Conservation (phyloP, 2,797 vertebrate genomes). For the Merluccius polli region DNA sequence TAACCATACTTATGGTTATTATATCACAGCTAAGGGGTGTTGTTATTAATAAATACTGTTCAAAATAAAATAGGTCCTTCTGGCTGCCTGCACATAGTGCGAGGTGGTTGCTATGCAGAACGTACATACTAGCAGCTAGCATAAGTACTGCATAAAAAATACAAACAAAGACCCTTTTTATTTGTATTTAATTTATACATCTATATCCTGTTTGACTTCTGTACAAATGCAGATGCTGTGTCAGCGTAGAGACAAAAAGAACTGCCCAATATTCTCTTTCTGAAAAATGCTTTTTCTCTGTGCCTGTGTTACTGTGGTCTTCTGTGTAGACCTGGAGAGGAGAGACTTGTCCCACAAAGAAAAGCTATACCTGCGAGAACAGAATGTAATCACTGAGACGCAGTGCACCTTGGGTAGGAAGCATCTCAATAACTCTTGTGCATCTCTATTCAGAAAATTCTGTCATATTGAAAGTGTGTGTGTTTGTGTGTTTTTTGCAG, state of each 20-base stretch:
- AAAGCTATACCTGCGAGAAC: constrained; percentile 93
- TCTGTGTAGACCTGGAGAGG: constrained; percentile 90
- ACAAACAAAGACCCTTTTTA: not conserved
- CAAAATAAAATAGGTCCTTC: too few relatives aligned
- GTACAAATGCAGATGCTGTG: too few relatives aligned
- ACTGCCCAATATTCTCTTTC: not conserved
- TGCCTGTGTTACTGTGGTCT: constrained; percentile 12
- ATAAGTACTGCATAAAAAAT: too few relatives aligned
- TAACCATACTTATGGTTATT: too few relatives aligned
- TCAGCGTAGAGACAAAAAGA: too few relatives aligned
- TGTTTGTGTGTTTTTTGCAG: constrained; percentile 61
- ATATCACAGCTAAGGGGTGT: too few relatives aligned
- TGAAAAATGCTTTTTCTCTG: not conserved
- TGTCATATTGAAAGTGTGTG: not conserved
- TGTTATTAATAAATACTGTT: not conserved
- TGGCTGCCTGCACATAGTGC: too few relatives aligned
- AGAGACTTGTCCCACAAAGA: constrained; percentile 97
- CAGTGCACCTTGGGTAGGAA: constrained; percentile 93
- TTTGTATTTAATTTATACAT: not conserved
- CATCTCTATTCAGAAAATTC: not conserved
- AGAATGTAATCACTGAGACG: constrained; percentile 98
- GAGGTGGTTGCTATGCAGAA: too few relatives aligned
- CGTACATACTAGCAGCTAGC: too few relatives aligned
- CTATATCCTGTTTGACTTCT: not conserved
- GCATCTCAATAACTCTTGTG: not conserved